Evolutionary conservation across 2,888 invertebrate species (phyloP).

Genomic region (Scaptodrosophila latifasciaeformis): DNA sequence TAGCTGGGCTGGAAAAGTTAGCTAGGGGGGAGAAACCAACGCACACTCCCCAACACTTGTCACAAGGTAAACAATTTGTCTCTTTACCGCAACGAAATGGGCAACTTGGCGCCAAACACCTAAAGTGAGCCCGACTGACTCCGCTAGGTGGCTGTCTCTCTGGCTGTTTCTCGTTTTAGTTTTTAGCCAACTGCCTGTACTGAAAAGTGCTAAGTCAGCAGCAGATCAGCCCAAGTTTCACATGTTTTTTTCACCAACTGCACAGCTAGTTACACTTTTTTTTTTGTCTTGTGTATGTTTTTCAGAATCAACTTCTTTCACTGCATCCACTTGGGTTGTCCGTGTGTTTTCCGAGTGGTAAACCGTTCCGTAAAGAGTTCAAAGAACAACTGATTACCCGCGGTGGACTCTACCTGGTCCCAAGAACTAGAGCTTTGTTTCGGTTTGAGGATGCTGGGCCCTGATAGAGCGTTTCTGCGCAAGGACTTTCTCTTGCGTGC

Average conservation of each 20-base stretch:
- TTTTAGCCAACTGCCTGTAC: neutral
- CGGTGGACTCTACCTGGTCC: neutral
- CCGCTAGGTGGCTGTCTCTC: neutral
- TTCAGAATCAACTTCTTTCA: neutral
- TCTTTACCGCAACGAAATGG: slow-evolving; percentile 48
- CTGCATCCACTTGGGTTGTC: neutral
- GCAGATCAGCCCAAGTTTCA: slow-evolving; percentile 5
- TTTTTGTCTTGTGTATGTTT: neutral
- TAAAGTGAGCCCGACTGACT: slow-evolving; percentile 18
- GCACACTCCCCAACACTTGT: slow-evolving; percentile 45
- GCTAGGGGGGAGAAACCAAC: neutral
- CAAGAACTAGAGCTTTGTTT: slow-evolving; percentile 1
- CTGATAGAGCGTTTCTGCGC: slow-evolving; percentile 5
- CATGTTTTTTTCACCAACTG: slow-evolving; percentile 18
- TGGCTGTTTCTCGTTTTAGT: no score
- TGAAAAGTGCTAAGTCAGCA: slow-evolving; percentile 17
- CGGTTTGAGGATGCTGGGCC: slow-evolving; percentile 5
- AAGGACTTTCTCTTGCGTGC: neutral
- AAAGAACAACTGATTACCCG: slow-evolving; percentile 49
- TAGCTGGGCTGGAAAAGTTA: slow-evolving; percentile 3
- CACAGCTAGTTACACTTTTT: neutral
- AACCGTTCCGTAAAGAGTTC: slow-evolving; percentile 54
- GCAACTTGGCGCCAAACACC: slow-evolving; percentile 63
- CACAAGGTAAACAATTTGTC: slow-evolving; percentile 66
- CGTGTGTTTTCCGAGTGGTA: neutral